Base-by-base conservation (phyloP, 2,797 vertebrate species). In the Tragopan temminckii region DNA sequence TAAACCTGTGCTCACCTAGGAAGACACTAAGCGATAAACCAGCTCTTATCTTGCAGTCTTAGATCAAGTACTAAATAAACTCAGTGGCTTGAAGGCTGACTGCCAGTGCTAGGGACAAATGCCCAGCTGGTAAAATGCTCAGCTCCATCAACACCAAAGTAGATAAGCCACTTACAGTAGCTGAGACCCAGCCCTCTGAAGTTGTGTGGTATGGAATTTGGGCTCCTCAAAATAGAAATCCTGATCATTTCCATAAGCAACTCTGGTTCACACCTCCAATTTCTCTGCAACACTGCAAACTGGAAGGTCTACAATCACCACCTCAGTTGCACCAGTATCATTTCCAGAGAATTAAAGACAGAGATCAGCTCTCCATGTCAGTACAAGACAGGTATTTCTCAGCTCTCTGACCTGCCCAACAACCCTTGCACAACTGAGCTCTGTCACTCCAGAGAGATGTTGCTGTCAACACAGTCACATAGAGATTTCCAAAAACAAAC, bases 261-360 rank as follows among this genome's bases (percentile, higher is more conserved):
- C 35, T 71, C 68, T 9, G 40, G 68, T 72, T 72, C 74, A 80
- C 80, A 38, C 70, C 59, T 57, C 31, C 43, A 6, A 42, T 4
- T 62, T 48, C 91, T 25, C 80, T 33, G 50, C 29, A 21, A 21
- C 23, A 2, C 75, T 68, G 85, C 43, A 21, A 58, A 77, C 35
- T 55, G 58, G 42, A 77, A 84, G 58, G 59, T 18, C n/a, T 43
- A 45, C 70, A 77, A 3, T 16, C 64, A 45, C 43, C 40, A 21
- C 12, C 70, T 25, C 15, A 59, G 79, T 8, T 4, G 2, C 85
- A 27, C 52, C 0, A 0, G 80, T 85, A 81, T 13, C 33, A 0
- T 62, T 72, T 69, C 36, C 77, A 24, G 74, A 45, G 43, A 9
- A 16, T 4, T 27, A 42, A 48, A 45, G 77, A 25, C 8, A 5